phyloP scores from a whole-genome alignment of 37 sponge, comb jelly and placozoan species.

The Halisarca cf. caerulea region DNA sequence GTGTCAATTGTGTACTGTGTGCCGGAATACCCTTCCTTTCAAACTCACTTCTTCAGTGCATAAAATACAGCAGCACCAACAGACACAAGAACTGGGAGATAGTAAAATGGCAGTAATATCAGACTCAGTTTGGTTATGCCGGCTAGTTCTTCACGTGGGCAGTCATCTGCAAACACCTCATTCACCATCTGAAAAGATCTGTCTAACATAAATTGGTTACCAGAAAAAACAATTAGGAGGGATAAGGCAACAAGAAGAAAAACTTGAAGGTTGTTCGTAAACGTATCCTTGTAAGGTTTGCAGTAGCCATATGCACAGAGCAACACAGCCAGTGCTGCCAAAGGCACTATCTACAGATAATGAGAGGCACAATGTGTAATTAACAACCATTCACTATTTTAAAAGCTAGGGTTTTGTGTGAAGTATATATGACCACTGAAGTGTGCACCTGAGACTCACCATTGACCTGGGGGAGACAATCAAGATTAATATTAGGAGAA shows the following conservation, averaged over 20 bases:
- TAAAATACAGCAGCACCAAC: neutral
- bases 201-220: conserved; percentile 32
- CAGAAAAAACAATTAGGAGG: conserved; percentile 40
- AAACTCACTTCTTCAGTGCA: no score
- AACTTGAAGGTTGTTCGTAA: conserved; percentile 46
- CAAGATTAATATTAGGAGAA: conserved; percentile 44
- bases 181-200: neutral
- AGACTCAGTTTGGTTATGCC: conserved; percentile 26
- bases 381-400: no score
- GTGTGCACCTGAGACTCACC: conserved; percentile 45
- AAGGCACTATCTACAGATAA: conserved; percentile 33
- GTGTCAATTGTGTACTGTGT: no score
- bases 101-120: conserved; percentile 48
- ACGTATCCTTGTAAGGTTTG: conserved; percentile 39
- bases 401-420: no score
- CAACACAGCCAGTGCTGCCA: conserved; percentile 25
- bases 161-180: neutral
- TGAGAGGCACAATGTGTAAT: no score
- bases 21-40: no score
- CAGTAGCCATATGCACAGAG: conserved; percentile 13
- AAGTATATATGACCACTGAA: no score
- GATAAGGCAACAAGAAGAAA: conserved; percentile 15
- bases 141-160: neutral
- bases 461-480: conserved; percentile 58
- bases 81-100: conserved; percentile 46